phyloP scores from a whole-genome alignment of 2,888 invertebrate genomes.

The Nymphalis urticae region DNA sequence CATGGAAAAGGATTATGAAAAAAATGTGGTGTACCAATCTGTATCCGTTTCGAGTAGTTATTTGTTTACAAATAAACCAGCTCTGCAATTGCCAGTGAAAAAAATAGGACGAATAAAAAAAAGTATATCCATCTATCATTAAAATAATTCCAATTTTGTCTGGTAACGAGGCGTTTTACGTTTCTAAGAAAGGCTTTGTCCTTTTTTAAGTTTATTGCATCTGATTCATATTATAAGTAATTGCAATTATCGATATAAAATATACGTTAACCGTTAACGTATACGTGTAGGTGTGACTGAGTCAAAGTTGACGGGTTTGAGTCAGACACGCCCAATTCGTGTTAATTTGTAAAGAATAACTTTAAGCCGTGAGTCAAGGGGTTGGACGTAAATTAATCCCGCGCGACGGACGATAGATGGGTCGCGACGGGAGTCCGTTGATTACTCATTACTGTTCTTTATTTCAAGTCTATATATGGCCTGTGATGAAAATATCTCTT shows the following conservation, averaged over 20 bases:
- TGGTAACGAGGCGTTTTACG: neutral
- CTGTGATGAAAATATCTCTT: constrained; percentile 3
- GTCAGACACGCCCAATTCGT: constrained; percentile 18
- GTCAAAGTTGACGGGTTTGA: constrained; percentile 12
- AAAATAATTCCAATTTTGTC: neutral
- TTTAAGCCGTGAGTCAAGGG: constrained; percentile 31
- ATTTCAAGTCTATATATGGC: constrained; percentile 22
- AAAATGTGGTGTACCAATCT: too few species aligned
- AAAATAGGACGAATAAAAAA: too few species aligned
- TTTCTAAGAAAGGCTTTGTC: neutral
- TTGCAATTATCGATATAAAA: constrained; percentile 1
- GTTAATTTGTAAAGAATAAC: constrained; percentile 16
- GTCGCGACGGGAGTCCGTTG: constrained; percentile 24
- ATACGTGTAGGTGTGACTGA: constrained; percentile 5
- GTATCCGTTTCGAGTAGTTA: neutral
- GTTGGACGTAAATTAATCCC: constrained; percentile 37
- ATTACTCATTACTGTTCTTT: constrained; percentile 32
- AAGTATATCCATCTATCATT: too few species aligned
- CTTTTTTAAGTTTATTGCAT: neutral
- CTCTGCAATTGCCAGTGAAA: neutral
- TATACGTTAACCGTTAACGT: neutral
- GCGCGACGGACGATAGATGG: constrained; percentile 33
- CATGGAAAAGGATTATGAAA: too few species aligned
- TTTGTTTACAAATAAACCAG: too few species aligned
- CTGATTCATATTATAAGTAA: neutral